Conservation (phyloP, 1,140 invertebrate genomes). For the Rhyacophila brunnea region DNA sequence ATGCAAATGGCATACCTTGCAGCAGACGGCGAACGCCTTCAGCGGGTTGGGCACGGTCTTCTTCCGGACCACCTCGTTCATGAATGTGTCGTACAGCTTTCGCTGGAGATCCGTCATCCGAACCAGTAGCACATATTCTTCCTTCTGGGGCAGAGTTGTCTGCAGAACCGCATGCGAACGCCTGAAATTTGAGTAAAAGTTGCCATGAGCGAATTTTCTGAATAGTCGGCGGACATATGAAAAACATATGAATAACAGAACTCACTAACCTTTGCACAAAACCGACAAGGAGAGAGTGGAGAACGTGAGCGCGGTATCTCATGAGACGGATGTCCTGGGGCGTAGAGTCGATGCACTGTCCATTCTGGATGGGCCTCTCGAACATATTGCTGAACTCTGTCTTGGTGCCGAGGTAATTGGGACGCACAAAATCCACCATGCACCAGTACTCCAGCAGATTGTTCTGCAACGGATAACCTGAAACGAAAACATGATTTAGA, state of each 20-base stretch:
- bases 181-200: constrained; percentile 46
- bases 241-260: background rate
- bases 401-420: constrained; percentile 89
- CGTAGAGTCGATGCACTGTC: constrained; percentile 90
- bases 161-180: constrained; percentile 87
- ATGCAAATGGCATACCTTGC: constrained; percentile 74
- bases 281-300: constrained; percentile 85
- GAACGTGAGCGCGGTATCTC: constrained; percentile 85
- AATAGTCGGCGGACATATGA: too few relatives aligned
- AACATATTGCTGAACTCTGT: constrained; percentile 96
- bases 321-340: constrained; percentile 86
- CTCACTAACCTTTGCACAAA: constrained; percentile 77
- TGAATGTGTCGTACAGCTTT: constrained; percentile 85
- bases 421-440: constrained; percentile 94
- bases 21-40: constrained; percentile 97
- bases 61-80: constrained; percentile 85
- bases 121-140: constrained; percentile 88
- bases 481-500: background rate
- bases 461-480: constrained; percentile 92
- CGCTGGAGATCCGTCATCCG: constrained; percentile 86
- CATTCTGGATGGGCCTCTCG: constrained; percentile 91
- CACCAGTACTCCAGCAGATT: constrained; percentile 96
- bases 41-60: constrained; percentile 91
- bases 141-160: constrained; percentile 82
- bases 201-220: too few relatives aligned